Evolutionary conservation across 2,113 vertebrate genomes (phyloP).

Genomic region (Myanophis thanlyinensis): DNA sequence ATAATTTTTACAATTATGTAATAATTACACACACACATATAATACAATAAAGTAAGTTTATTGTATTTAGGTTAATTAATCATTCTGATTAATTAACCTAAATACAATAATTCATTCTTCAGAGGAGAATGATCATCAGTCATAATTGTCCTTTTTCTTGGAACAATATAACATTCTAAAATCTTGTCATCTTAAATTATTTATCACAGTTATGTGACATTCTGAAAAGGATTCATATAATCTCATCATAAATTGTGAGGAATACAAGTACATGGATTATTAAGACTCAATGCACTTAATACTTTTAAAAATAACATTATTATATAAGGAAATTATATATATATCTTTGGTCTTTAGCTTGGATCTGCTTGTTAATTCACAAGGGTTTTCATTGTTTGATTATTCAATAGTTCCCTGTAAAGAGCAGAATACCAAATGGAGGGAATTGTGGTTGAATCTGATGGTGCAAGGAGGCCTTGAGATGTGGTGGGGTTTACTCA

Average conservation of each 20-base stretch:
- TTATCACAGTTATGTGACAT: neutral
- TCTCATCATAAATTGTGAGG: neutral
- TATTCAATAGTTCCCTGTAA: neutral
- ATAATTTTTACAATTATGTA: slow-evolving; percentile 47
- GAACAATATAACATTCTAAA: neutral
- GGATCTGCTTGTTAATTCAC: neutral
- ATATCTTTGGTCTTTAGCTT: neutral
- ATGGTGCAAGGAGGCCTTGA: neutral
- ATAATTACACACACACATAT: slow-evolving; percentile 38
- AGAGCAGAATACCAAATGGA: neutral
- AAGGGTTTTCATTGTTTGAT: neutral
- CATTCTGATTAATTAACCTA: too few species aligned
- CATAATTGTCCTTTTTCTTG: neutral
- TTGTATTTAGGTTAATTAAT: too few species aligned
- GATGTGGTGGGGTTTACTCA: neutral
- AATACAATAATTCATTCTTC: too few species aligned
- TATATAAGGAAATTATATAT: neutral
- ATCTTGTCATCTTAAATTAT: neutral
- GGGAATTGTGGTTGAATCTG: neutral
- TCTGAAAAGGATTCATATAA: neutral
- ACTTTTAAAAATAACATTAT: neutral
- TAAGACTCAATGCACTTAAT: neutral
- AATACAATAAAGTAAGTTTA: too few species aligned
- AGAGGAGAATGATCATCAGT: neutral
- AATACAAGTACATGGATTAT: neutral